Conservation (phyloP, 2,113 vertebrate species). For the Alouatta palliata region DNA sequence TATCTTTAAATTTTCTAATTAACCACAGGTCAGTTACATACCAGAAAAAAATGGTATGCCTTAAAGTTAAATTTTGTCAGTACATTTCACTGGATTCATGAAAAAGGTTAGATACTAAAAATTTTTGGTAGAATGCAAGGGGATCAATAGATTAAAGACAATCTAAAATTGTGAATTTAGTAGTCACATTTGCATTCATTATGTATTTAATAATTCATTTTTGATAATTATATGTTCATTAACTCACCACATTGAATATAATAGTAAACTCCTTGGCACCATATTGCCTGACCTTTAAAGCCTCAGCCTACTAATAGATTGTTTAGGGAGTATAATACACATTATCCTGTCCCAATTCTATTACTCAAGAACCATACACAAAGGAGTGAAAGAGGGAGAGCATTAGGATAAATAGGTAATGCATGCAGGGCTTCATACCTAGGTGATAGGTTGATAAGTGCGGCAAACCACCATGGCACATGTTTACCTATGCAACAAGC, state of each 20-base stretch:
- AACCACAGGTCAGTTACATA: not conserved
- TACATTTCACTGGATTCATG: not conserved
- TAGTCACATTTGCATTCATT: not conserved
- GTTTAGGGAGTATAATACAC: not conserved
- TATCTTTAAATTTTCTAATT: not conserved
- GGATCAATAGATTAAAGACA: not conserved
- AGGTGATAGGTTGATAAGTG: no score
- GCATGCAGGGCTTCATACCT: no score
- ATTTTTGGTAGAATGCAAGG: not conserved
- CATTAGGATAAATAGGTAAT: no score
- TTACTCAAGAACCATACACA: not conserved
- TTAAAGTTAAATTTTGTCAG: slow-evolving; percentile 24
- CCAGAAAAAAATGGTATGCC: not conserved
- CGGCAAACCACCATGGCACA: no score
- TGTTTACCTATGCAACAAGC: no score
- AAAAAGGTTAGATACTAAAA: not conserved
- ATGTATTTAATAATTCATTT: not conserved
- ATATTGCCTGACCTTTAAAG: not conserved
- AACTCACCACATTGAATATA: not conserved
- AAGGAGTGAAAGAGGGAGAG: not conserved
- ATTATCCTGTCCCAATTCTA: not conserved
- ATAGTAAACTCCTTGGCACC: not conserved
- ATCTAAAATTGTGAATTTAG: not conserved
- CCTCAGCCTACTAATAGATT: not conserved
- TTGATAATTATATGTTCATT: not conserved